A percentile compares a stretch with the other conserved stretches of the same genome.
Evolutionary conservation across 2,888 invertebrate species (phyloP).

Genomic region (Acanthosepion esculentum): DNA sequence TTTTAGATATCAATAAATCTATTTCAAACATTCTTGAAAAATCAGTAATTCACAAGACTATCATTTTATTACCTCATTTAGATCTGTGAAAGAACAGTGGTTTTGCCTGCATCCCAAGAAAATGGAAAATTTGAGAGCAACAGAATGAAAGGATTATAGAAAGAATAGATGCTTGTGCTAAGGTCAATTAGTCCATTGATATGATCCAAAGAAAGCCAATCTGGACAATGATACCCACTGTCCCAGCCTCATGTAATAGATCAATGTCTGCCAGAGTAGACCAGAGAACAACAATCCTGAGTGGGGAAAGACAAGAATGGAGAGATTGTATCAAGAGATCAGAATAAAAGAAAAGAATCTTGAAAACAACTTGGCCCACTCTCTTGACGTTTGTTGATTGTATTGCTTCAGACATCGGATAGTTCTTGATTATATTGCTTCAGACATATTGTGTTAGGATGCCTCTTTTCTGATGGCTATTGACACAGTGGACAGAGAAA

Average conservation of each 20-base stretch:
- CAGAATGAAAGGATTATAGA: not conserved
- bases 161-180: not conserved
- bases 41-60: too few relatives aligned
- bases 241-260: not conserved
- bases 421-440: not conserved
- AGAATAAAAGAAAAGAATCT: not conserved
- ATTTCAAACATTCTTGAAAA: too few relatives aligned
- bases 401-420: not conserved
- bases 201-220: not conserved
- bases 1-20: too few relatives aligned
- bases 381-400: not conserved
- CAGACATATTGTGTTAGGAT: not conserved
- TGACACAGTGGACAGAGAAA: not conserved
- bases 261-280: not conserved
- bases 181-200: conserved; percentile 21
- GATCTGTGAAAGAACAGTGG: too few relatives aligned
- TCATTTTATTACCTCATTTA: too few relatives aligned
- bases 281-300: not conserved
- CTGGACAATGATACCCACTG: not conserved
- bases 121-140: not conserved
- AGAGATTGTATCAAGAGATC: conserved; percentile 4
- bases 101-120: too few relatives aligned
- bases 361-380: not conserved
- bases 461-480: not conserved
- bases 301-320: not conserved